Evolutionary conservation across 2,888 invertebrate species (phyloP).

Genomic region (Dasypolia templi): DNA sequence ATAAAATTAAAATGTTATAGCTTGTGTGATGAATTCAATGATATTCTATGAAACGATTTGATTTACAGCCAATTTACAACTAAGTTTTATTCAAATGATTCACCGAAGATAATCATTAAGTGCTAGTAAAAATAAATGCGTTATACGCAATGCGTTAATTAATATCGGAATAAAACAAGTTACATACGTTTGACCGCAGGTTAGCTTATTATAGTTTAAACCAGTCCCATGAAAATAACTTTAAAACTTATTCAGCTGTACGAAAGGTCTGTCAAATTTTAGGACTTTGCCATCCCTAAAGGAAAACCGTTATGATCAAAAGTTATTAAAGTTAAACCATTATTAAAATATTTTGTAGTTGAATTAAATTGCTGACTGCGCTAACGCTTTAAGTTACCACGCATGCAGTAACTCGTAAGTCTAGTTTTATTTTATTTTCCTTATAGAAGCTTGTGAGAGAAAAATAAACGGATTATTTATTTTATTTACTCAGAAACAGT

Average conservation of each 20-base stretch:
- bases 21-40: not conserved
- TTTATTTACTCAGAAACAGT: not conserved
- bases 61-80: constrained; percentile 19
- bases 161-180: constrained; percentile 31
- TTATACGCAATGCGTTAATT: constrained; percentile 23
- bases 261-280: not conserved
- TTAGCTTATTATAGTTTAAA: constrained; percentile 16
- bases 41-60: not conserved
- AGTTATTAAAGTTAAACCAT: not conserved
- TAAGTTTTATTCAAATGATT: constrained; percentile 21
- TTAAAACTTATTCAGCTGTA: not conserved
- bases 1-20: too few relatives aligned
- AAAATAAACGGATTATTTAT: constrained; percentile 10
- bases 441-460: not conserved
- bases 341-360: not conserved
- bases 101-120: not conserved
- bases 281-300: not conserved
- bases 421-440: constrained; percentile 38
- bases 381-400: constrained; percentile 6
- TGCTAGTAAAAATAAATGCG: constrained; percentile 32
- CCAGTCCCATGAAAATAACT: constrained; percentile 3
- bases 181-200: constrained; percentile 19
- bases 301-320: not conserved
- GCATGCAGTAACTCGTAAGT: constrained; percentile 9
- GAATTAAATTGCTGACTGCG: constrained; percentile 23